Conservation (phyloP, 1,140 invertebrate species). For the Drosophila eugracilis region DNA sequence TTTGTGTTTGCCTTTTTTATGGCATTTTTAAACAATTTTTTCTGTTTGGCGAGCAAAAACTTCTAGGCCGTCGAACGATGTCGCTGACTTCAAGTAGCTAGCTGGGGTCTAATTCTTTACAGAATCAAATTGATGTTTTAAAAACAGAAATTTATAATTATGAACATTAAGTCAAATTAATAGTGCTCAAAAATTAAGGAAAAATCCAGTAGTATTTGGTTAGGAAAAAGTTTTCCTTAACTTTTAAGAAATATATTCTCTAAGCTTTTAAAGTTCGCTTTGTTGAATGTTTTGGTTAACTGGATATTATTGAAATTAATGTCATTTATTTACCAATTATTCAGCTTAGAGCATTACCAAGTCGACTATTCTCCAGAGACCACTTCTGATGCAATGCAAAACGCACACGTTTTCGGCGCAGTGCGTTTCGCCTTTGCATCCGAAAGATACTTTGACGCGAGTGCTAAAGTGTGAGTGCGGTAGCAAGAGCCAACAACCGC, state of each 20-base stretch:
- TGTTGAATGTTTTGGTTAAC: no score
- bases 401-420: constrained; percentile 52
- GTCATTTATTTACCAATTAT: not conserved
- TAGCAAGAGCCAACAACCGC: constrained; percentile 64
- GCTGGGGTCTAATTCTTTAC: not conserved
- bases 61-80: constrained; percentile 34
- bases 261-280: no score
- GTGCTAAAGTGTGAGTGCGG: constrained; percentile 13
- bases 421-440: constrained; percentile 58
- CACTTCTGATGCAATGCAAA: constrained; percentile 33
- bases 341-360: not conserved
- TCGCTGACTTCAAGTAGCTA: constrained; percentile 6
- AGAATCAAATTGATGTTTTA: no score
- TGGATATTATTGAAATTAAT: no score
- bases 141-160: no score
- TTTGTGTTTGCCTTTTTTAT: constrained; percentile 39
- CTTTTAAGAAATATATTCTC: no score
- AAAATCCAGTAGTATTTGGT: no score
- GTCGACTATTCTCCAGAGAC: not conserved
- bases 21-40: constrained; percentile 31
- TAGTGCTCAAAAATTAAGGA: no score
- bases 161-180: no score
- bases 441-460: constrained; percentile 45
- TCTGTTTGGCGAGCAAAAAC: constrained; percentile 25
- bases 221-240: no score